Evolutionary conservation across 2,113 vertebrate species (phyloP), one percentile per base, ranked within the genome.

Genomic region (Pygoscelis adeliae): DNA sequence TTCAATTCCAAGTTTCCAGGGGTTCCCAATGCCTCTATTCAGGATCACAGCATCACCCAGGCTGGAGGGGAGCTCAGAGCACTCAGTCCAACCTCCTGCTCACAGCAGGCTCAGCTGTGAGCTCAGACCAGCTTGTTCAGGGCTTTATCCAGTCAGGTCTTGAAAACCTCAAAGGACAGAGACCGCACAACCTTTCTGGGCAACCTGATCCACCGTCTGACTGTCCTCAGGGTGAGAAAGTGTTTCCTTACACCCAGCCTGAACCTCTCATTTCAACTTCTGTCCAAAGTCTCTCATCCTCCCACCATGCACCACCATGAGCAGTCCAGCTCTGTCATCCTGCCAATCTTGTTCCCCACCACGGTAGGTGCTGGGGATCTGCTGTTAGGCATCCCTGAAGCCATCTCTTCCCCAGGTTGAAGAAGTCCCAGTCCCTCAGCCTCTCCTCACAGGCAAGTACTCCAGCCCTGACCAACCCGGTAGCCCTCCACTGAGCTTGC

Each of bases 281-380:
- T 36, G 20, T 40, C 26, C 23, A 7, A 53, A 32, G 7, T 26
- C 38, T 46, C 44, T 42, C 34, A 58, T 46, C 34, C 38, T 65
- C 22, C 67, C 0, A 1, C 32, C 32, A 29, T 3, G 7, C 29
- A 40, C n/a, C n/a, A 47, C 26, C 30, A 27, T 5, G 10, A 66
- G 50, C 10, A 88, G 38, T 19, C 63, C 30, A 52, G 16, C 15
- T 66, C 46, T n/a, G 20, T 21, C 62, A 62, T 9, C 34, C 59
- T 53, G 42, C 22, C 50, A 30, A 7, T 18, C 14, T 2, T 23
- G 26, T 2, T n/a, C 10, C 12, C 14, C 6, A 4, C 3, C 46
- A 12, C 0, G 0, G 27, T 11, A 36, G 4, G 10, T 47, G 55
- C 55, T n/a, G 15, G 17, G 11, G 25, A 32, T n/a, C 36, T 47